phyloP scores from a whole-genome alignment of 2,113 vertebrate genomes.

The Menidia beryllina region DNA sequence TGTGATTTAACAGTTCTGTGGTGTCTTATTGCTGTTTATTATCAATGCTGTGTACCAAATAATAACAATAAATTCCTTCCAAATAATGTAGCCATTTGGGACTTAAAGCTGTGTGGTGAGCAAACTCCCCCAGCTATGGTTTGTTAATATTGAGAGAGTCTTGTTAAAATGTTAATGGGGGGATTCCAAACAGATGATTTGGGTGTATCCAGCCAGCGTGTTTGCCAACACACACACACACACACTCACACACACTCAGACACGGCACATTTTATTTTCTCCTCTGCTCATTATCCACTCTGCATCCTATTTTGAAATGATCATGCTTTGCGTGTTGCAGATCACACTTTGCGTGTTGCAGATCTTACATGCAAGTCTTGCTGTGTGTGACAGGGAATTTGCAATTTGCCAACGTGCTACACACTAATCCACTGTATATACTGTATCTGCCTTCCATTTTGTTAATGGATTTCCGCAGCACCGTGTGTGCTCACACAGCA shows the following conservation, averaged over 20 bases:
- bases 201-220: slow-evolving; percentile 47
- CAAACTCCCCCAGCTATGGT: slow-evolving; percentile 60
- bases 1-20: slow-evolving; percentile 67
- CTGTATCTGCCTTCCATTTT: slow-evolving; percentile 35
- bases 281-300: slow-evolving; percentile 17
- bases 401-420: slow-evolving; percentile 20
- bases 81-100: slow-evolving; percentile 75
- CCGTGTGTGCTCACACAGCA: slow-evolving; percentile 15
- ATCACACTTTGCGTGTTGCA: slow-evolving; percentile 10
- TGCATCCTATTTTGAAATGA: slow-evolving; percentile 21
- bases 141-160: slow-evolving; percentile 72
- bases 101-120: slow-evolving; percentile 57
- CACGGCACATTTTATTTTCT: slow-evolving; percentile 33
- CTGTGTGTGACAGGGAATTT: slow-evolving; percentile 3
- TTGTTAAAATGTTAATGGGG: slow-evolving; percentile 76
- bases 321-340: slow-evolving; percentile 9
- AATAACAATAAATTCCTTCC: slow-evolving; percentile 79
- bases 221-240: slow-evolving; percentile 40
- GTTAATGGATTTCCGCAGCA: slow-evolving; percentile 38
- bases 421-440: slow-evolving; percentile 15
- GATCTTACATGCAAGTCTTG: slow-evolving; percentile 11
- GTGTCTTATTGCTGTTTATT: slow-evolving; percentile 75
- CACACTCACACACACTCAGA: slow-evolving; percentile 22
- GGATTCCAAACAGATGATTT: slow-evolving; percentile 73
- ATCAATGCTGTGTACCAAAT: slow-evolving; percentile 70